Evolutionary conservation across 2,113 vertebrate genomes (phyloP).

Genomic region (Tachuris rubrigastra): DNA sequence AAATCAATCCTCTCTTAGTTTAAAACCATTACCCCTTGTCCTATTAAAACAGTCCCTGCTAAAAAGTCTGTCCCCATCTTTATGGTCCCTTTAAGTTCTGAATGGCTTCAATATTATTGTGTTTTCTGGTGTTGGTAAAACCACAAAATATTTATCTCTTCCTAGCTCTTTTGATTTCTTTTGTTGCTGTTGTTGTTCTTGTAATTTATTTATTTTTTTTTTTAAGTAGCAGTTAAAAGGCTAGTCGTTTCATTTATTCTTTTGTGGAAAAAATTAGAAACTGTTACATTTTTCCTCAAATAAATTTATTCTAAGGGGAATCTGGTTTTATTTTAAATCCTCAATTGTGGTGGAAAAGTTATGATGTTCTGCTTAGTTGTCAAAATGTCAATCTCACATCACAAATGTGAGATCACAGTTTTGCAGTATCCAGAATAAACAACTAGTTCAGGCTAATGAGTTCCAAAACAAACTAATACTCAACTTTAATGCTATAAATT

Average conservation of each 20-base stretch:
- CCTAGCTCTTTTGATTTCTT: not conserved
- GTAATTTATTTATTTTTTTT: not conserved
- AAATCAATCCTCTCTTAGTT: not conserved
- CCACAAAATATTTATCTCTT: not conserved
- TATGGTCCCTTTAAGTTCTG: not conserved
- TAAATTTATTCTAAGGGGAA: not conserved
- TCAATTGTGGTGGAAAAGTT: not conserved
- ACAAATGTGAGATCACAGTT: conserved; percentile 35
- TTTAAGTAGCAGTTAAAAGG: not conserved
- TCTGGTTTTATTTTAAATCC: conserved; percentile 1
- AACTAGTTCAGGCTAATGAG: not conserved
- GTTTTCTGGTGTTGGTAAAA: not conserved
- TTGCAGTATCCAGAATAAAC: conserved; percentile 28
- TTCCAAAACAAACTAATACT: conserved; percentile 22
- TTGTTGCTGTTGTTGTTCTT: not conserved
- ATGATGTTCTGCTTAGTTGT: not conserved
- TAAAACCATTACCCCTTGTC: not conserved
- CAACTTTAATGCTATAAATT: not conserved
- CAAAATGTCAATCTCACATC: conserved; percentile 17
- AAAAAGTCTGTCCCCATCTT: not conserved
- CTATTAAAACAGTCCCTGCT: not conserved
- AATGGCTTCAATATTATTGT: not conserved
- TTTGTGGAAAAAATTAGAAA: not conserved
- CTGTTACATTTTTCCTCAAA: not conserved
- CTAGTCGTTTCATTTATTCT: not conserved